phyloP scores from a whole-genome alignment of 1,140 invertebrate genomes.

The Thrips palmi region DNA sequence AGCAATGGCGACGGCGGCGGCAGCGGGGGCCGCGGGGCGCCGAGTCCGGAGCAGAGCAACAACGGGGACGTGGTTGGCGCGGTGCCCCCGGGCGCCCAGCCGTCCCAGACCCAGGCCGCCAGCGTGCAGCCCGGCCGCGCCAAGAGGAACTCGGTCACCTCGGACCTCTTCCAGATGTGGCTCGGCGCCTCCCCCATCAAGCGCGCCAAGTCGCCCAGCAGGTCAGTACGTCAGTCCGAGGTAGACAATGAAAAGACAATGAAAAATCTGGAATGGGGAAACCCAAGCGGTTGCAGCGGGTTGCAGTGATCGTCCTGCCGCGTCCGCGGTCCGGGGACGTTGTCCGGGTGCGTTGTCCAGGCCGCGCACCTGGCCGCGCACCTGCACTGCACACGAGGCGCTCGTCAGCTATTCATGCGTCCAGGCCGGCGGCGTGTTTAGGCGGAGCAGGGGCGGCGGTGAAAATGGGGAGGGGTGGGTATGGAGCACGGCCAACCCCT shows the following conservation, averaged over 20 bases:
- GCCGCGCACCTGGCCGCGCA: no score
- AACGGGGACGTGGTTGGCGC: not conserved
- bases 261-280: not conserved
- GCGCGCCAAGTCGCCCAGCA: constrained; percentile 30
- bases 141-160: constrained; percentile 54
- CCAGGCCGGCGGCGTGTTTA: no score
- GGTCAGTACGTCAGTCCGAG: constrained; percentile 26
- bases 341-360: not conserved
- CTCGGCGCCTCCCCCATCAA: constrained; percentile 45
- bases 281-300: not conserved
- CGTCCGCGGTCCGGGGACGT: not conserved
- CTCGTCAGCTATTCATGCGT: no score
- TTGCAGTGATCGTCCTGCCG: not conserved
- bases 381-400: no score
- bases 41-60: not conserved
- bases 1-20: not conserved
- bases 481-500: no score
- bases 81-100: not conserved
- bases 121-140: not conserved
- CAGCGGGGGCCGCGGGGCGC: not conserved
- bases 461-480: no score
- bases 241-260: not conserved
- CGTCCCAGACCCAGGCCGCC: not conserved
- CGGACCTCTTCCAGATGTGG: constrained; percentile 68
- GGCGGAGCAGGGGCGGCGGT: no score